Evolutionary conservation across 2,113 vertebrate species (phyloP), one percentile per base, ranked within the genome.

Genomic region (Odontesthes bonariensis): DNA sequence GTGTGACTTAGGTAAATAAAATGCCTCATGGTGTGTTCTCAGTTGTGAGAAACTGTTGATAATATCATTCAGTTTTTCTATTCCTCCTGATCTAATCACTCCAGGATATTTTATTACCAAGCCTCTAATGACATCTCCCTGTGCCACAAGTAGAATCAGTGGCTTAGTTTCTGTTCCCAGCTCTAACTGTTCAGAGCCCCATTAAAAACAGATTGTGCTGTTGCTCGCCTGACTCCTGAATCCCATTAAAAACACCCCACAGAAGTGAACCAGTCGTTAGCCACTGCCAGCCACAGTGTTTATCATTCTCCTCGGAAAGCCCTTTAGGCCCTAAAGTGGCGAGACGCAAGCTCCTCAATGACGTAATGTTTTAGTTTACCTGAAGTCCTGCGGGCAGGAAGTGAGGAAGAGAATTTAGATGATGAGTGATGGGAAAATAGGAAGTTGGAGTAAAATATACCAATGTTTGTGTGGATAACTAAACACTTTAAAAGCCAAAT

Each of bases 301-400:
- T 81, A 86, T 84, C 69, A 23, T 73, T 87, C 77, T 73, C 62
- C 65, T 71, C 69, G 53, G 40, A 78, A 80, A 82, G 44, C 55
- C 87, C 89, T 80, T 44, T 33, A 14, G 86, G 84, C 73, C 58
- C 14, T 49, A n/a, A 54, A 83, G 78, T 71, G 71, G 78, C 11
- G 77, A 85, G 86, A 89, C 86, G 47, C 17, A 8, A 79, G 74
- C 69, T 83, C 63, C 78, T 54, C 68, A 9, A 46, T 92, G 92
- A 93, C 35, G 88, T 91, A 82, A 91, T 91, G 85, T 86, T 89
- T 90, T 90, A 88, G 76, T 92, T 89, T 88, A 92, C 90, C 86
- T 91, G 83, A 83, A 74, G 82, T 85, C 88, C 89, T n/a, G 74
- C 51, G 74, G 88, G 81, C 87, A 90, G 90, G 88, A 92, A 92